These are phyloP conservation scores for Coreoperca whiteheadi DNA, from an alignment of 2,113 vertebrate genomes.

Conservation along the genomic window DNA sequence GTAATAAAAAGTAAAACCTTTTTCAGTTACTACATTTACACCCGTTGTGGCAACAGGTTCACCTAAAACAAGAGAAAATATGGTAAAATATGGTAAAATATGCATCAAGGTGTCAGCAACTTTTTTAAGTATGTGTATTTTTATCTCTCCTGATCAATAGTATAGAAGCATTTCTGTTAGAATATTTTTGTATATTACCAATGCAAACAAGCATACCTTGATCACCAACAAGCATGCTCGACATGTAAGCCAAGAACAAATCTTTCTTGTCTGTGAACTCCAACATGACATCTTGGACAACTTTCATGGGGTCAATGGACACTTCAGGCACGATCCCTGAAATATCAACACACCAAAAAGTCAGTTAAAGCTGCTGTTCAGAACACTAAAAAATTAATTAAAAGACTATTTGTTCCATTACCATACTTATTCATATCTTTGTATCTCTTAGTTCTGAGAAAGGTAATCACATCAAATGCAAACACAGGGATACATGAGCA, in stretches of 20 bases:
- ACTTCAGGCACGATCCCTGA: conserved; percentile 78
- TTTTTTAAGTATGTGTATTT: background rate
- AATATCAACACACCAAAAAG: conserved; percentile 7
- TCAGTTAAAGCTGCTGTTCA: background rate
- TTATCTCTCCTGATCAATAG: background rate
- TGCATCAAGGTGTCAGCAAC: background rate
- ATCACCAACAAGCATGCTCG: conserved; percentile 78
- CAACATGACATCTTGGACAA: conserved; percentile 78
- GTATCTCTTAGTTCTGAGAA: background rate
- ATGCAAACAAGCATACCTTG: conserved; percentile 68
- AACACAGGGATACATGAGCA: background rate
- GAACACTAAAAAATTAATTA: background rate
- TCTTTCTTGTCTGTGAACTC: conserved; percentile 81
- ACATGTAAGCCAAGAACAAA: conserved; percentile 79
- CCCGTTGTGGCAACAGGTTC: conserved; percentile 47
- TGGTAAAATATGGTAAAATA: background rate
- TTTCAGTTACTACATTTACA: conserved; percentile 65
- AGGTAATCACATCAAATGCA: background rate
- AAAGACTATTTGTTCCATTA: background rate
- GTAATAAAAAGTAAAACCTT: conserved; percentile 60
- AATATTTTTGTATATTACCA: background rate
- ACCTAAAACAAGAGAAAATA: conserved; percentile 44
- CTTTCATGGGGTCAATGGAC: conserved; percentile 81
- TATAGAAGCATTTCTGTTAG: background rate
- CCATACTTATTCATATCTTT: background rate